phyloP scores from a whole-genome alignment of 2,888 invertebrate species.

The Aleiodes leptofemur region DNA sequence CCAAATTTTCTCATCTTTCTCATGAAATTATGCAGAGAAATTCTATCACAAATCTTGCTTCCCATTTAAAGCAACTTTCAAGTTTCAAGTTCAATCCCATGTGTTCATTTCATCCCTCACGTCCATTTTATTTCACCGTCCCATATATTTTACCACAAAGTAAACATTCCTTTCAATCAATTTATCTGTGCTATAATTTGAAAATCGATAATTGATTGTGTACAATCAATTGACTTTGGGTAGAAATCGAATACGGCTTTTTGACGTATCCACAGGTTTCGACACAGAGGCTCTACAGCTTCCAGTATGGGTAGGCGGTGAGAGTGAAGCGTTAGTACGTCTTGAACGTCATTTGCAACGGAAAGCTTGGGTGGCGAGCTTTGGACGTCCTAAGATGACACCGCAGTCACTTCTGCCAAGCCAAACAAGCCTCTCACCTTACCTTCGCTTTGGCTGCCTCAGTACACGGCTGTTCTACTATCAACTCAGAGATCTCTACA shows the following conservation, averaged over 20 bases:
- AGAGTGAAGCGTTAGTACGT: conserved; percentile 84
- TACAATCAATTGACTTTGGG: not conserved
- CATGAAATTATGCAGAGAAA: no score
- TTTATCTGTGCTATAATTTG: not conserved
- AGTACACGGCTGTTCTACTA: conserved; percentile 91
- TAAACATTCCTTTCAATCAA: no score
- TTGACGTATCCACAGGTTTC: conserved; percentile 78
- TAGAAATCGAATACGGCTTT: conserved; percentile 21
- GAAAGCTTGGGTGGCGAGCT: conserved; percentile 94
- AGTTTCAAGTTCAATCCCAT: no score
- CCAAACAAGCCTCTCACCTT: conserved; percentile 90
- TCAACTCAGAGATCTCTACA: conserved; percentile 82
- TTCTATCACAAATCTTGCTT: no score
- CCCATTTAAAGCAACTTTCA: no score
- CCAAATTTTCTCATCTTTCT: no score
- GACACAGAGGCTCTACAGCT: conserved; percentile 84
- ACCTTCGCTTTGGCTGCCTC: conserved; percentile 90
- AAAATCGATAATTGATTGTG: no score
- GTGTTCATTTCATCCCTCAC: no score
- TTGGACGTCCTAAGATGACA: conserved; percentile 92
- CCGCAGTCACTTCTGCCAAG: conserved; percentile 89
- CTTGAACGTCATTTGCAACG: conserved; percentile 87
- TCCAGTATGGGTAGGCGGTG: conserved; percentile 88
- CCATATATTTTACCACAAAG: no score
- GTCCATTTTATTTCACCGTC: no score